Evolutionary conservation across 1,140 invertebrate genomes (phyloP).

Genomic region (Acromyrmex echinatior): DNA sequence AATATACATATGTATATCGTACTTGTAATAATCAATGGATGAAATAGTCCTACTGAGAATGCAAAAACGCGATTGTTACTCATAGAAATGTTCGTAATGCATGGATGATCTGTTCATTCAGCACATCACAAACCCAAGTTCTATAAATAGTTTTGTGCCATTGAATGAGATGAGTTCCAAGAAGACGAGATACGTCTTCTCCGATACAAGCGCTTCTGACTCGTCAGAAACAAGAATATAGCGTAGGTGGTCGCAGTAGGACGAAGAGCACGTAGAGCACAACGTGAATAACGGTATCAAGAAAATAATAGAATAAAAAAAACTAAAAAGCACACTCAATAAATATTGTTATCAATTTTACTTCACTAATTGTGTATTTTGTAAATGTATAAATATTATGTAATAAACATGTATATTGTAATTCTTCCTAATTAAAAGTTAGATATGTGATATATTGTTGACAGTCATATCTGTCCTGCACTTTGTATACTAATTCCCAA

Average conservation of each 20-base stretch:
- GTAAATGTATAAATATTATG: no score
- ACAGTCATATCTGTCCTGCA: no score
- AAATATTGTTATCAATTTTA: no score
- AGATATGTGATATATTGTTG: no score
- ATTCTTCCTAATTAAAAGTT: no score
- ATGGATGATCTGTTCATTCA: slow-evolving; percentile 68
- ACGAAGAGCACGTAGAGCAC: neutral
- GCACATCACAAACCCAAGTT: slow-evolving; percentile 35
- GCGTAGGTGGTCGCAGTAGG: slow-evolving; percentile 51
- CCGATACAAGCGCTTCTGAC: slow-evolving; percentile 32
- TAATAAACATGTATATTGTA: no score
- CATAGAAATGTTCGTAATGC: slow-evolving; percentile 59
- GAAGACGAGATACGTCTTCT: slow-evolving; percentile 49
- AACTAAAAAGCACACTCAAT: no score
- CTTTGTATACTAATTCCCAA: no score
- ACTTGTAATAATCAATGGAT: slow-evolving; percentile 1
- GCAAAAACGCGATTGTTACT: slow-evolving; percentile 48
- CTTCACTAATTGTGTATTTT: no score
- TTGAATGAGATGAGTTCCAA: slow-evolving; percentile 70
- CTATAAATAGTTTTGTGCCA: slow-evolving; percentile 70
- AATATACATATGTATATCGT: no score
- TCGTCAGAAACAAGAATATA: slow-evolving; percentile 61
- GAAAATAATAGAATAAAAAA: no score
- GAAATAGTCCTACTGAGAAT: neutral
- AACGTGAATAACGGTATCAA: no score